Conservation (phyloP, 2,113 vertebrate genomes). For the Hydropotes inermis region DNA sequence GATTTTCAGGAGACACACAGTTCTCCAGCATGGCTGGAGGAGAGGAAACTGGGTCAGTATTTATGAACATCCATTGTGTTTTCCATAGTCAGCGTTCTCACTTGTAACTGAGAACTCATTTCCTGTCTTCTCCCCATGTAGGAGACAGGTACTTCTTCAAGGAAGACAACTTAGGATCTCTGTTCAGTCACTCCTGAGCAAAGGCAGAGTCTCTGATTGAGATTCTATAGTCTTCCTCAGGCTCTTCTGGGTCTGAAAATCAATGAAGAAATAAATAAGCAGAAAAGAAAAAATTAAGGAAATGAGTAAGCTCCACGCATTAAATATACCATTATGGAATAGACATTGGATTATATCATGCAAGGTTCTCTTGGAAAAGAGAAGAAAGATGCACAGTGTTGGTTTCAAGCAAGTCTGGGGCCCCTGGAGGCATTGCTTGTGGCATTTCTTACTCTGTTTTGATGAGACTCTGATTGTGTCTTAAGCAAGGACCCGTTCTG, state of each 20-base stretch:
- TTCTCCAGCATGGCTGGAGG: background rate
- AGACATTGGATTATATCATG: background rate
- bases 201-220: background rate
- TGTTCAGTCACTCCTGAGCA: background rate
- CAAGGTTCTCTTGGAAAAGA: background rate
- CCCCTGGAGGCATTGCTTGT: background rate
- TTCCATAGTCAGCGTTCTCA: background rate
- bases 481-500: background rate
- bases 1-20: background rate
- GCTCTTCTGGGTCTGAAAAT: background rate
- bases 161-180: background rate
- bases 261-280: background rate
- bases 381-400: background rate
- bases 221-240: background rate
- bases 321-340: background rate
- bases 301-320: background rate
- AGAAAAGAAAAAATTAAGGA: background rate
- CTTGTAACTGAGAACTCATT: background rate
- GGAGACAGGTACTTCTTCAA: background rate
- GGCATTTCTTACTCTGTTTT: background rate
- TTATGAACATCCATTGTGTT: background rate
- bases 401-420: background rate
- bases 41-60: background rate
- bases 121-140: background rate
- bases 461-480: background rate